phyloP scores from a whole-genome alignment of 1,140 invertebrate genomes.

The Drosophila sp. region DNA sequence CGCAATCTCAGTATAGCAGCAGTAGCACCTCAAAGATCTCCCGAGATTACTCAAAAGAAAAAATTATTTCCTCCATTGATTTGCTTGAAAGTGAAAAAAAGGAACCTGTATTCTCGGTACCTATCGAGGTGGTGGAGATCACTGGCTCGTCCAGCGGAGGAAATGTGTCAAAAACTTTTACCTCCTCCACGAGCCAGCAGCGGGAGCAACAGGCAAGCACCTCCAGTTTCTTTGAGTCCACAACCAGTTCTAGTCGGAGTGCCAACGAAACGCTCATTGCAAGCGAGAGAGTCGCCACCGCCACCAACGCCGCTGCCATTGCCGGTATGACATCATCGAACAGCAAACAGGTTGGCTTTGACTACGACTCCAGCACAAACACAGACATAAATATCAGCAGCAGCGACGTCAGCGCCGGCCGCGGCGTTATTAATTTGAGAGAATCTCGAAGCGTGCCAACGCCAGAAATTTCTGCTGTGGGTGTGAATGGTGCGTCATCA shows the following conservation, averaged over 20 bases:
- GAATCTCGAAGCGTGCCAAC: conserved; percentile 79
- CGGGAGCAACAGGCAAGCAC: conserved; percentile 50
- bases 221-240: conserved; percentile 64
- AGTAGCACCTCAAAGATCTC: conserved; percentile 56
- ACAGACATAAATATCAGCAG: conserved; percentile 40
- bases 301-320: conserved; percentile 27
- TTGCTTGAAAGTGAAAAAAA: conserved; percentile 77
- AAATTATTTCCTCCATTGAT: conserved; percentile 78
- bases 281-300: conserved; percentile 68
- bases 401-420: conserved; percentile 34
- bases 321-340: conserved; percentile 81
- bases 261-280: conserved; percentile 70
- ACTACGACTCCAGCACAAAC: conserved; percentile 35
- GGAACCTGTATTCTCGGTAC: conserved; percentile 79
- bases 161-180: conserved; percentile 67
- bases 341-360: conserved; percentile 72
- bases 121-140: conserved; percentile 79
- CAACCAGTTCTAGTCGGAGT: conserved; percentile 71
- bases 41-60: conserved; percentile 63
- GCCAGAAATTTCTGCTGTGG: conserved; percentile 28
- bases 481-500: conserved; percentile 18
- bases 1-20: conserved; percentile 60
- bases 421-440: conserved; percentile 31
- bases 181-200: conserved; percentile 56
- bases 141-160: conserved; percentile 57